Evolutionary conservation across 2,888 invertebrate genomes (phyloP), one percentile per base, ranked within the genome.

Genomic region (Drosophila paranaensis): DNA sequence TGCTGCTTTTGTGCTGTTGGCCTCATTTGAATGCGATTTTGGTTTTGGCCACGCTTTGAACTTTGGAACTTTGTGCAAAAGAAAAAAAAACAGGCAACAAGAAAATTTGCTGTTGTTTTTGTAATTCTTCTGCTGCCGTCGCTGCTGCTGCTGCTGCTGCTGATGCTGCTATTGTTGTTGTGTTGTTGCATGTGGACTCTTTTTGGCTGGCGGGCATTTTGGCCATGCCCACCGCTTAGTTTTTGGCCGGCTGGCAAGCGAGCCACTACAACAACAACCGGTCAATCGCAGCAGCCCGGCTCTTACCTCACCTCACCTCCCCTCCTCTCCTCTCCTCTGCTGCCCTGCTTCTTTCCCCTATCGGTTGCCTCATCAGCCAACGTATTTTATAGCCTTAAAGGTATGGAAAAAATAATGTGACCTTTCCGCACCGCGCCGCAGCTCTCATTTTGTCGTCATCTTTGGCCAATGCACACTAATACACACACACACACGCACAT

Each of bases 381-480:
- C 73, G 80, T 84, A 78, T 78, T 84, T 84, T 84, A 81, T 84
- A 87, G 84, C 84, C 87, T 87, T 81, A 48, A 89, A 84, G 84
- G 84, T 84, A 78, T 16, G 51, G n/a, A 63, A 83, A 86, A 88
- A 69, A 81, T 83, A 81, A 85, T 81, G 74, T 79, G 78, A 60
- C 73, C 82, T 73, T 55, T 65, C 67, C 62, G 51, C 58, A 54
- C 42, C 63, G 53, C 63, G 13, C 37, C 48, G 33, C 25, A 30
- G 37, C 39, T 45, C 64, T 48, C 54, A 40, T 37, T 71, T 53
- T 48, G 55, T 45, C 62, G 46, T 55, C 46, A 39, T 63, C 50
- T 64, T 70, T 64, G 25, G 58, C 60, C 74, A 76, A 63, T 35
- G 48, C 71, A 57, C 46, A 71, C 71, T 30, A 35, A 56, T 61